A percentile compares a stretch with the other conserved stretches of the same genome.
These are phyloP conservation scores for Acronicta psi DNA, from an alignment of 2,888 invertebrate species.

Conservation along the genomic window DNA sequence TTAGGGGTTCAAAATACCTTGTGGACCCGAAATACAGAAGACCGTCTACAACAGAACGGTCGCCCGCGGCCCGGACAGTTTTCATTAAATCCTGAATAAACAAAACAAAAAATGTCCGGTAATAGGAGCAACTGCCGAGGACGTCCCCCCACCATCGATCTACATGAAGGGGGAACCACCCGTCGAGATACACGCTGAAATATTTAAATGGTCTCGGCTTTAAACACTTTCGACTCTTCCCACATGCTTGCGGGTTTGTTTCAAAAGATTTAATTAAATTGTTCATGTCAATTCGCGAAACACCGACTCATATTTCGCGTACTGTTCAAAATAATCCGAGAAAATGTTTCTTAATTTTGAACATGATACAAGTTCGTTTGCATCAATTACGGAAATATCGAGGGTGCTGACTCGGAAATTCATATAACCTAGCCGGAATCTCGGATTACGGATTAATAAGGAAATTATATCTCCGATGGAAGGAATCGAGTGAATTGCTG, in stretches of 20 bases:
- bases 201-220: constrained; percentile 69
- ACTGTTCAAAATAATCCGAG: constrained; percentile 11
- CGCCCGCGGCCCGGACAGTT: constrained; percentile 56
- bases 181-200: constrained; percentile 63
- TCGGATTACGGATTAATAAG: constrained; percentile 43
- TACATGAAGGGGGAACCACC: constrained; percentile 62
- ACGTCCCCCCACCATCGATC: constrained; percentile 72
- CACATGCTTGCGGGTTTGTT: constrained; percentile 27
- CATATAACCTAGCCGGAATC: constrained; percentile 36
- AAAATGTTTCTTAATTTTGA: constrained; percentile 23
- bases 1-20: constrained; percentile 1
- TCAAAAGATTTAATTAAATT: constrained; percentile 49
- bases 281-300: constrained; percentile 6
- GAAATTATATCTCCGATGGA: constrained; percentile 39
- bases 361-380: constrained; percentile 29
- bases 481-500: constrained; percentile 28
- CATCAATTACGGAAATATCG: constrained; percentile 47
- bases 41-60: constrained; percentile 19
- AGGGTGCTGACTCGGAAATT: constrained; percentile 47
- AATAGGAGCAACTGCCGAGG: constrained; percentile 66
- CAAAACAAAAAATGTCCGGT: constrained; percentile 66
- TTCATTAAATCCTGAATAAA: constrained; percentile 76
- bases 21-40: constrained; percentile 18
- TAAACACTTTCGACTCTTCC: constrained; percentile 59
- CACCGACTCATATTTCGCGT: constrained; percentile 3